These are phyloP conservation scores for Saccopteryx bilineata DNA, from an alignment of 2,113 vertebrate genomes.

Conservation along the genomic window DNA sequence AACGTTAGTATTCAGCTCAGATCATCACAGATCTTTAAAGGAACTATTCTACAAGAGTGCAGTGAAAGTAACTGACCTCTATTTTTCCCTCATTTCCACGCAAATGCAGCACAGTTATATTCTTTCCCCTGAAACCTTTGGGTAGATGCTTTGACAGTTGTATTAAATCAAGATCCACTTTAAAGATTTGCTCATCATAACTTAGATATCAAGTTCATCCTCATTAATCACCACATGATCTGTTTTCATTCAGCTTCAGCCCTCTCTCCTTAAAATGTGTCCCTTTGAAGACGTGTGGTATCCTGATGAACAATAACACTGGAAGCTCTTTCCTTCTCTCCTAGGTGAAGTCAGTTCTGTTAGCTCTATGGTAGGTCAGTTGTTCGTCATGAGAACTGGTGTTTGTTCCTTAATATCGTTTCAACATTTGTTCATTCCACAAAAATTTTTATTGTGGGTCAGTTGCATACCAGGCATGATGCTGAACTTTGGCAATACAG, in stretches of 20 bases:
- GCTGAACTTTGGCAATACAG: background rate
- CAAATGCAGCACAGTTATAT: background rate
- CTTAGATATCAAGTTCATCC: conserved; percentile 43
- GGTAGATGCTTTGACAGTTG: conserved; percentile 57
- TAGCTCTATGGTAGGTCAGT: background rate
- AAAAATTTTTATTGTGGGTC: background rate
- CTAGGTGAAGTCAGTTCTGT: background rate
- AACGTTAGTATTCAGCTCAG: background rate
- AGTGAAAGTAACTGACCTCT: background rate
- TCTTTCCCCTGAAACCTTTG: conserved; percentile 36
- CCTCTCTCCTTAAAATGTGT: background rate
- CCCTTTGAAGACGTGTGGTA: conserved; percentile 24
- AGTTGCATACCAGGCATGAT: background rate
- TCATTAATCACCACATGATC: conserved; percentile 46
- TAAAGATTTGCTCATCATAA: conserved; percentile 48
- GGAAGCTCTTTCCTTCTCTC: background rate
- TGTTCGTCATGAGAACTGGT: conserved; percentile 20
- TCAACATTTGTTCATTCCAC: conserved; percentile 18
- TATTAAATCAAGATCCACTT: conserved; percentile 54
- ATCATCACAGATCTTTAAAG: background rate
- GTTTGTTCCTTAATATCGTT: conserved; percentile 41
- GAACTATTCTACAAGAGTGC: background rate
- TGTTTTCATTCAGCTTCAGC: background rate
- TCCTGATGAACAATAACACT: background rate
- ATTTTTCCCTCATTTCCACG: background rate